These are phyloP conservation scores for Stramonita haemastoma DNA, from an alignment of 2,888 invertebrate genomes.

Conservation along the genomic window DNA sequence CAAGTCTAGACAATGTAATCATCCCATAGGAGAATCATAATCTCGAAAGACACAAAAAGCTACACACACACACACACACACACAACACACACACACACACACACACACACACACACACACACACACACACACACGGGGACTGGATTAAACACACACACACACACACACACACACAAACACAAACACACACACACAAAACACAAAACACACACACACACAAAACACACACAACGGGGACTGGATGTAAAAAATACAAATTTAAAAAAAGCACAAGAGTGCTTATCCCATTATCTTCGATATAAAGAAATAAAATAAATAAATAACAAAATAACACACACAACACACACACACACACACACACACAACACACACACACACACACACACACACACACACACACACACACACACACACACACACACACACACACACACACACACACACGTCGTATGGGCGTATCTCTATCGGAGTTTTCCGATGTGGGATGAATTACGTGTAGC, in stretches of 20 bases:
- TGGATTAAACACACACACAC: neutral
- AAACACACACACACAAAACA: conserved; percentile 21
- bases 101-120: conserved; percentile 18
- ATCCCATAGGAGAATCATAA: too few species aligned
- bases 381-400: conserved; percentile 20
- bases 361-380: neutral
- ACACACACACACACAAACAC: neutral
- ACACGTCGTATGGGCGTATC: neutral
- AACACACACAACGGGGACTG: too few species aligned
- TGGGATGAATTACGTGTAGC: neutral
- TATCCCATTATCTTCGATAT: too few species aligned
- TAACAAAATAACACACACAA: neutral
- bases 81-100: neutral
- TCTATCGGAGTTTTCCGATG: neutral
- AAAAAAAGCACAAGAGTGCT: too few species aligned
- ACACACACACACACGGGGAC: neutral
- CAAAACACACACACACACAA: neutral
- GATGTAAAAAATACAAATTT: too few species aligned
- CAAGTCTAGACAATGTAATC: too few species aligned
- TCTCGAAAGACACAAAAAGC: neutral
- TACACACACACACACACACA: neutral
- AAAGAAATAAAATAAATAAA: too few species aligned
- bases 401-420: conserved; percentile 27
- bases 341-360: too few species aligned
- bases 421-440: conserved; percentile 29